Percentiles rank a stretch among this genome's conserved stretches.
Conservation (phyloP, 2,797 vertebrate species). For the Coendou prehensilis region DNA sequence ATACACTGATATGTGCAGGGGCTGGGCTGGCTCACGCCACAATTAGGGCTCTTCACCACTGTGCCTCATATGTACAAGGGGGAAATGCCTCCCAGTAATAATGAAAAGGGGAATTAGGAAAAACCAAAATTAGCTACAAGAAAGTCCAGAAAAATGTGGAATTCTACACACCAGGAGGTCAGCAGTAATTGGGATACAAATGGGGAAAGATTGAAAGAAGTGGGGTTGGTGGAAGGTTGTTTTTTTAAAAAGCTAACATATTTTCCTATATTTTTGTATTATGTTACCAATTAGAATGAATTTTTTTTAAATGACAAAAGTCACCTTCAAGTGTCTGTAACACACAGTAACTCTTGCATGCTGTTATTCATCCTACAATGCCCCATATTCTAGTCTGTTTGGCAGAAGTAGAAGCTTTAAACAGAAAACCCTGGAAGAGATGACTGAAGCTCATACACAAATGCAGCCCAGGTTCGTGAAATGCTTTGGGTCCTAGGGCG, state of each 20-base stretch:
- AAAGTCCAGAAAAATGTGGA: not conserved
- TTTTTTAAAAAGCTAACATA: not conserved
- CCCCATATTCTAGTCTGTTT: not conserved
- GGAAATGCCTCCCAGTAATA: not conserved
- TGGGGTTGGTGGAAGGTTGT: not conserved
- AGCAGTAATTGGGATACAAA: not conserved
- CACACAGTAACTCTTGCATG: not conserved
- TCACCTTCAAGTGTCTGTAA: not conserved
- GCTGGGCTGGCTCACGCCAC: not conserved
- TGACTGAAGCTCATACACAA: not conserved
- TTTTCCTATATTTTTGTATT: not conserved
- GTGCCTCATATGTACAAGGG: not conserved
- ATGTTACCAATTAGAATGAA: not conserved
- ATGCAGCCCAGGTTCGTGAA: constrained; percentile 1
- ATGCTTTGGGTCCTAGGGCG: not conserved
- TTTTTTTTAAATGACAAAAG: not conserved
- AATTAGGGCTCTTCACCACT: not conserved
- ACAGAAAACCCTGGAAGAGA: constrained; percentile 17
- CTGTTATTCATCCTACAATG: not conserved
- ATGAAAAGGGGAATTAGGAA: not conserved
- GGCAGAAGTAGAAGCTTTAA: constrained; percentile 18
- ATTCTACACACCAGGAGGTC: not conserved
- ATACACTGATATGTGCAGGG: not conserved
- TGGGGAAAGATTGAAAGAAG: not conserved
- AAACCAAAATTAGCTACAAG: not conserved